Evolutionary conservation across 2,113 vertebrate species (phyloP), one percentile per base, ranked within the genome.

Genomic region (Furnarius figulus): DNA sequence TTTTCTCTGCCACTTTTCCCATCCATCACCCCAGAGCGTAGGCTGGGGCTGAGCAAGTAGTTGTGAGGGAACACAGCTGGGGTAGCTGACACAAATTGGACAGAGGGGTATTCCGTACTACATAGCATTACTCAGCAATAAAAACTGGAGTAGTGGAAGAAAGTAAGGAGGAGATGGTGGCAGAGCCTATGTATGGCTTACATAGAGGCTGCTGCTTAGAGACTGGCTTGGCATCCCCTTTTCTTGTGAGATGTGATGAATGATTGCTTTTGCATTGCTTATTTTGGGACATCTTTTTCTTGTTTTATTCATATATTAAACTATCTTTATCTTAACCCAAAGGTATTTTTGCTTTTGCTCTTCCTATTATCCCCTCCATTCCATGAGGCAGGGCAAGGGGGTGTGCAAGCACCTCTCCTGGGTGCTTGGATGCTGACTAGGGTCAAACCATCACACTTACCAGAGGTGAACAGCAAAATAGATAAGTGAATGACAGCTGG

Each of bases 341-440:
- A 18, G 4, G 12, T 47, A 83, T 67, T 77, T 71, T 31, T 78
- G 42, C 42, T 72, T 75, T 53, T 78, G n/a, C 35, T 53, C 13
- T 79, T 83, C 39, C 42, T 74, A 0, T 35, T 78, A 27, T 74
- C 65, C 22, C 33, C 20, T 67, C 50, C 13, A 2, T 56, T 71
- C 59, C 0, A 0, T n/a, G 52, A 39, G 52, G 40, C 8, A 8
- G 10, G 12, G 4, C 3, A 5, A 5, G 24, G 27, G 27, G 46
- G 6, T 65, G 31, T 73, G 10, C 50, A 23, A 70, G 63, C 33
- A 37, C 2, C 30, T 46, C 14, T 71, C 19, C 62, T 66, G 35
- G 33, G 14, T 80, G 40, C 37, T 46, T 66, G 56, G 56, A 50
- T 71, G 10, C 28, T 79, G 50, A 22, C 10, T 1, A 2, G 50